Base-by-base conservation (phyloP, 2,888 invertebrate genomes). In the Morpho helenor region DNA sequence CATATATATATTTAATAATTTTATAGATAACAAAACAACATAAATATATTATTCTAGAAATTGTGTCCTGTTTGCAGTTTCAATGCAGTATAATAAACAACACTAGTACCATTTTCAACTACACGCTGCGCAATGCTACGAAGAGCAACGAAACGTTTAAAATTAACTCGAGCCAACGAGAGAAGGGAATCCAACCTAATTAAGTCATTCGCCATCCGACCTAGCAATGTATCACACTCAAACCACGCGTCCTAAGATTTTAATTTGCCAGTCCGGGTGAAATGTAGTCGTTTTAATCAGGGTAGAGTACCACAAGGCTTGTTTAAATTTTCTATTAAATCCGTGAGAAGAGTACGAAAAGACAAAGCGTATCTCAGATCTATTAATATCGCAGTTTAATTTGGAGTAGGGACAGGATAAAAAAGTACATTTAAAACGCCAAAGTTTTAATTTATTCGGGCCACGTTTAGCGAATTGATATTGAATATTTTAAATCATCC, bases 371-470 rank as follows among this genome's bases (percentile, higher is more conserved):
- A 89, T 88, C 87, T 86, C 69, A 80, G 75, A 89, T 88, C 87
- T 87, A 87, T 89, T 88, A 89, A 88, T 87, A 87, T 85, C 82
- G 78, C 79, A 80, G 80, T 82, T 87, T 88, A 82, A 87, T 87
- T 88, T 81, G 74, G 79, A 74, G 72, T 71, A 75, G 58, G 48
- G 71, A 60, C 64, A 60, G 70, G 67, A 71, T 22, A 65, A 63
- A 67, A 69, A 64, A 60, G 40, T 41, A 45, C 50, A 46, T 40
- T 52, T 49, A 52, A 59, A 61, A 61, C 61, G 53, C 57, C 64
- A 66, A 65, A 60, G 59, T 64, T 66, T 66, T 61, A 62, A 65
- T 66, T 61, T 64, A 67, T 64, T 63, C 62, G 58, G 62, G 58
- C 56, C 54, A 66, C 61, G 61, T 61, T 52, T 48, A 55, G 47